Evolutionary conservation across 2,888 invertebrate species (phyloP).

Genomic region (Caradrina kadenii): DNA sequence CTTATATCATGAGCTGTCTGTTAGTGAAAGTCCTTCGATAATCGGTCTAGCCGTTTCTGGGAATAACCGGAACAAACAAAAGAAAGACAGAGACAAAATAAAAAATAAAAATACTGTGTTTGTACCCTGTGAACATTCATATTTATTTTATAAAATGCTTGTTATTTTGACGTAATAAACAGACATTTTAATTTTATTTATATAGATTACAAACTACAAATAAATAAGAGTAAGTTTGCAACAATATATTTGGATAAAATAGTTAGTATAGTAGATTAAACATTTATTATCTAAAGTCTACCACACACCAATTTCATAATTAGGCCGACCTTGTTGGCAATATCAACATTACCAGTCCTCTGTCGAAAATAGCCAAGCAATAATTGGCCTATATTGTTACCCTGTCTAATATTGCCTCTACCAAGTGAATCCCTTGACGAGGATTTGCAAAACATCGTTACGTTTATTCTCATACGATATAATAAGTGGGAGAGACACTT

Average conservation of each 20-base stretch:
- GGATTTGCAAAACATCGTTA: constrained; percentile 39
- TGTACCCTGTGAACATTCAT: too few relatives aligned
- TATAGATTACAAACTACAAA: background rate
- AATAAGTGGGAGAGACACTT: constrained; percentile 33
- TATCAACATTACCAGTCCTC: constrained; percentile 2
- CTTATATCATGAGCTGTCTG: too few relatives aligned
- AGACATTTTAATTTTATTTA: too few relatives aligned
- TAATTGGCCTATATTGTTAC: constrained; percentile 10
- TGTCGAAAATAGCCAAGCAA: constrained; percentile 22
- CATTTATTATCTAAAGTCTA: background rate
- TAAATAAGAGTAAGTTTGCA: background rate
- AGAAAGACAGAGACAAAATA: too few relatives aligned
- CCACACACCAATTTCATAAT: constrained; percentile 15
- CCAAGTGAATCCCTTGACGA: constrained; percentile 30
- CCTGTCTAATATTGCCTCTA: constrained; percentile 7
- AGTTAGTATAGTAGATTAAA: background rate
- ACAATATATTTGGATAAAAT: background rate
- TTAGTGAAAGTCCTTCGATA: too few relatives aligned
- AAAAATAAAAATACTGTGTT: too few relatives aligned
- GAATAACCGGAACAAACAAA: too few relatives aligned
- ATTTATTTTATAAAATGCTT: too few relatives aligned
- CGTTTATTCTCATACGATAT: constrained; percentile 25
- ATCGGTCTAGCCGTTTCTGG: too few relatives aligned
- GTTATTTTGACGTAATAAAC: too few relatives aligned
- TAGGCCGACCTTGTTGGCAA: background rate